phyloP scores from a whole-genome alignment of 1,140 invertebrate genomes.

The Lasioglossum baleicum region DNA sequence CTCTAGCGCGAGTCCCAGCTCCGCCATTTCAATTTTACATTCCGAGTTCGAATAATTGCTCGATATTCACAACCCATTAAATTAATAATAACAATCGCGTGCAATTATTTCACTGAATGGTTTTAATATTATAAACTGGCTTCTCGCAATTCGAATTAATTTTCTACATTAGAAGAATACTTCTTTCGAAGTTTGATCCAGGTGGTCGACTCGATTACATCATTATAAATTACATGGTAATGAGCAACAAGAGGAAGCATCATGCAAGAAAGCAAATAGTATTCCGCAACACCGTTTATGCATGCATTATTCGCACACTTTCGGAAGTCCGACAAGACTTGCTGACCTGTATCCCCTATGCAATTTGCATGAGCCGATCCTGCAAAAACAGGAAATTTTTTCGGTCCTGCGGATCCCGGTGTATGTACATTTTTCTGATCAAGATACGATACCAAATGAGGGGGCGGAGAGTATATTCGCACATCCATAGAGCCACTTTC shows the following conservation, averaged over 20 bases:
- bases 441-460: background rate
- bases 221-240: background rate
- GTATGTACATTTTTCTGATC: constrained; percentile 6
- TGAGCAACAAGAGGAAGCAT: background rate
- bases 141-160: no score
- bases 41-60: background rate
- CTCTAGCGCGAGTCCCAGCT: background rate
- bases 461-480: background rate
- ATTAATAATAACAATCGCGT: no score
- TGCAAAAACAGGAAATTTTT: background rate
- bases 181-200: background rate
- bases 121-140: no score
- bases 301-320: background rate
- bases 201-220: background rate
- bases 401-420: background rate
- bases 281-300: background rate
- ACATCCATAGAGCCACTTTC: background rate
- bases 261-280: background rate
- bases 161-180: background rate
- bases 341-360: background rate
- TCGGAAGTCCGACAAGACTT: background rate
- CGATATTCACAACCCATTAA: background rate
- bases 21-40: background rate
- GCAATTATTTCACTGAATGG: no score
- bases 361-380: constrained; percentile 3